These are phyloP conservation scores for Theretra japonica DNA, from an alignment of 2,888 invertebrate species.

Conservation along the genomic window DNA sequence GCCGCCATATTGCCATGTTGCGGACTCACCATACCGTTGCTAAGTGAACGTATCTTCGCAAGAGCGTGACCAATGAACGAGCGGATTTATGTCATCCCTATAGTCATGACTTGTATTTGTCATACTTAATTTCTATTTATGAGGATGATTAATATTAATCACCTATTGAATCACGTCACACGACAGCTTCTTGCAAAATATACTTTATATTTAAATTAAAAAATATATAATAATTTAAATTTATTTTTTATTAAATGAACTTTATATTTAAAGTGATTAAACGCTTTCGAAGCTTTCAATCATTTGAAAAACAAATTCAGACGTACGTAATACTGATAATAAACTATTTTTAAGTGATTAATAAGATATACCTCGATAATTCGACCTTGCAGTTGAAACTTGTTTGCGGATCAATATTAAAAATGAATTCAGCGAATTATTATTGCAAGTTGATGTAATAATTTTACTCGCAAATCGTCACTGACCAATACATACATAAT, in stretches of 20 bases:
- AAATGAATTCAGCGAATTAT: slow-evolving; percentile 26
- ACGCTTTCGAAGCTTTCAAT: background rate
- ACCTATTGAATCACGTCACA: background rate
- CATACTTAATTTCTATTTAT: no score
- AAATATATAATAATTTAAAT: no score
- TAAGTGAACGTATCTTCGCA: background rate
- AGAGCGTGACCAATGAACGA: background rate
- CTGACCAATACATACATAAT: slow-evolving; percentile 27
- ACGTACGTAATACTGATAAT: background rate
- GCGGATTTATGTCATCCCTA: slow-evolving; percentile 1
- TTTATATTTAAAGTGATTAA: background rate
- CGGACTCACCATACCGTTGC: background rate
- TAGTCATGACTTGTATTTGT: background rate
- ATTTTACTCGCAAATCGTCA: slow-evolving; percentile 25
- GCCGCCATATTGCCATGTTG: background rate
- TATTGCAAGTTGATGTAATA: slow-evolving; percentile 26
- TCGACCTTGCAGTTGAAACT: background rate
- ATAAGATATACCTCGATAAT: slow-evolving; percentile 7
- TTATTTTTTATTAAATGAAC: no score
- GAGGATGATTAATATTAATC: background rate
- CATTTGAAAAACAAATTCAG: background rate
- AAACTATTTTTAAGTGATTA: background rate
- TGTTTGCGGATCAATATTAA: slow-evolving; percentile 1
- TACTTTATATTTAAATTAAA: no score
- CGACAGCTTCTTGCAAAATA: background rate